Evolutionary conservation across 2,888 invertebrate species (phyloP).

Genomic region (Villa cingulata): DNA sequence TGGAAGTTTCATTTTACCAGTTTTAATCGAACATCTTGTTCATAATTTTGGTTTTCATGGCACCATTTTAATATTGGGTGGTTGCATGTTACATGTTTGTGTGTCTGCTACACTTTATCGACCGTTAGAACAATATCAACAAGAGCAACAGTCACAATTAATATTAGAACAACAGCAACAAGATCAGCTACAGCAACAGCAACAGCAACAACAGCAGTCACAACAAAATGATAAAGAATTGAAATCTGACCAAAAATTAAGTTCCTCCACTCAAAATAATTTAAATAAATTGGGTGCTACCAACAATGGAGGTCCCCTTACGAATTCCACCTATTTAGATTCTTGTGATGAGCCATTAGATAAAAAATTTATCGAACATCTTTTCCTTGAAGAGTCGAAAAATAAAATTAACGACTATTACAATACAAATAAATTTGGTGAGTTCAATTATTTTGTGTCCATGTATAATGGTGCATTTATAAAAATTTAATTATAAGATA

Average conservation of each 20-base stretch:
- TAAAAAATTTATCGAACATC: constrained; percentile 34
- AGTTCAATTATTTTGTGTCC: too few relatives aligned
- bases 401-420: constrained; percentile 34
- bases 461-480: too few relatives aligned
- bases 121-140: constrained; percentile 24
- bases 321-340: constrained; percentile 33
- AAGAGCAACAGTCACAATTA: neutral
- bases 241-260: constrained; percentile 1
- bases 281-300: constrained; percentile 18
- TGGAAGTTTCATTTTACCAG: constrained; percentile 64
- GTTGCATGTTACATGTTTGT: constrained; percentile 63
- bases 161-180: neutral
- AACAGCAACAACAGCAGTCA: neutral
- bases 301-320: constrained; percentile 28
- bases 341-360: constrained; percentile 32
- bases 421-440: constrained; percentile 20
- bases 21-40: constrained; percentile 55
- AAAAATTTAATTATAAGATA: too few relatives aligned
- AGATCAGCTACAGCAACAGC: constrained; percentile 15
- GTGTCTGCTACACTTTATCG: constrained; percentile 55
- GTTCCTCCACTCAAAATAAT: neutral
- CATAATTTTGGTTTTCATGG: constrained; percentile 59
- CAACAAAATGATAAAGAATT: neutral
- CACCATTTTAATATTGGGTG: constrained; percentile 53
- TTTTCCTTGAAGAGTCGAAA: constrained; percentile 35